These are phyloP conservation scores for Xyliphius kryptos DNA, from an alignment of 2,113 vertebrate species.

Conservation along the genomic window DNA sequence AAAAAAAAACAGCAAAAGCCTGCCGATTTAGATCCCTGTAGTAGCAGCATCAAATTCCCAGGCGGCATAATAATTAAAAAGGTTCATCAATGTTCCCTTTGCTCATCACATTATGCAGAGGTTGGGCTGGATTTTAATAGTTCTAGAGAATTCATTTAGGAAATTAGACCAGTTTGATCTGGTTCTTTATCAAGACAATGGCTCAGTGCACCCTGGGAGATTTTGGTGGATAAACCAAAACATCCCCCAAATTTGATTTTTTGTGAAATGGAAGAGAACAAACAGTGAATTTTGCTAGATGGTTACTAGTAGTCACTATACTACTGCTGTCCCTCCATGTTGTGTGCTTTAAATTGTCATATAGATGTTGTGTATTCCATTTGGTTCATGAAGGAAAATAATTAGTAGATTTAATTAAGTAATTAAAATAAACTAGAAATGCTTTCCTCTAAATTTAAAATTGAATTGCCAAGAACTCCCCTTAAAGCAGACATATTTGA, in stretches of 20 bases:
- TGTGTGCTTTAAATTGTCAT: constrained; percentile 65
- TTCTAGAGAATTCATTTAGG: constrained; percentile 58
- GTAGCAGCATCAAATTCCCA: constrained; percentile 55
- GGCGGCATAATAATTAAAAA: constrained; percentile 63
- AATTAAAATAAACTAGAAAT: constrained; percentile 75
- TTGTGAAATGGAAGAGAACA: too few species aligned
- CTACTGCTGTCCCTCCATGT: constrained; percentile 58
- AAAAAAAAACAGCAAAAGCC: constrained; percentile 66
- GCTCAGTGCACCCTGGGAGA: constrained; percentile 13
- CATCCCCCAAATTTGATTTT: too few species aligned
- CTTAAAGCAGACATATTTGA: too few species aligned
- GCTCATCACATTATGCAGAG: constrained; percentile 62
- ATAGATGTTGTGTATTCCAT: constrained; percentile 63
- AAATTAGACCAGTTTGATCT: constrained; percentile 52
- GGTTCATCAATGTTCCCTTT: constrained; percentile 65
- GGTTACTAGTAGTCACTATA: too few species aligned
- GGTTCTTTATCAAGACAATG: constrained; percentile 37
- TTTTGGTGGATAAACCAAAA: too few species aligned
- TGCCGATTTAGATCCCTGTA: constrained; percentile 42
- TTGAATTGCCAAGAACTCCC: constrained; percentile 64
- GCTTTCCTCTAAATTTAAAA: too few species aligned
- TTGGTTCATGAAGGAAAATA: constrained; percentile 69
- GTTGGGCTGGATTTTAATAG: constrained; percentile 56
- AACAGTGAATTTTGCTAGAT: too few species aligned
- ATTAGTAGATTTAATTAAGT: constrained; percentile 74